Conservation (phyloP, 2,113 vertebrate species). For the Emydocephalus ijimae region DNA sequence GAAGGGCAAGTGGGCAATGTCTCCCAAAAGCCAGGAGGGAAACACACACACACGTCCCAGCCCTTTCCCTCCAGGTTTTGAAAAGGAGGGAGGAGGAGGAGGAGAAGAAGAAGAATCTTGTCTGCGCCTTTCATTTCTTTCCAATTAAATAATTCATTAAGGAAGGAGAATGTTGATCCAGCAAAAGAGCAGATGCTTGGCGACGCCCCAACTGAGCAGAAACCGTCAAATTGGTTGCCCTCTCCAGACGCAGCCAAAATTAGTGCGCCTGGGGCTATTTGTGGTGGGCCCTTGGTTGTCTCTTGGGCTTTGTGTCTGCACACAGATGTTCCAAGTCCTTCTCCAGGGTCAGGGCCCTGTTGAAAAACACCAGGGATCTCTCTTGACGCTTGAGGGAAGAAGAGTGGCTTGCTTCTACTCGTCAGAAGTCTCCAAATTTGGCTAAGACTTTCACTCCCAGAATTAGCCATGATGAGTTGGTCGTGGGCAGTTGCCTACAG, state of each 20-base stretch:
- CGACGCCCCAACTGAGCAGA: slow-evolving; percentile 15
- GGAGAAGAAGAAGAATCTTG: background rate
- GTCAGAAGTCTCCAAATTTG: too few species aligned
- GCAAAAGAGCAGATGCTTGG: slow-evolving; percentile 9
- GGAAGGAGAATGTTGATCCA: slow-evolving; percentile 42
- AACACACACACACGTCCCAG: too few species aligned
- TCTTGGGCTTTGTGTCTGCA: background rate
- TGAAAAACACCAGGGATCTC: slow-evolving; percentile 11
- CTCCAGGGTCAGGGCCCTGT: slow-evolving; percentile 14
- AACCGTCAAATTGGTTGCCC: background rate
- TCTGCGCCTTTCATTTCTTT: background rate
- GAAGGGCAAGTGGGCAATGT: background rate
- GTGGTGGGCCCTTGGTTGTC: background rate
- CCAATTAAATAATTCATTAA: slow-evolving; percentile 34
- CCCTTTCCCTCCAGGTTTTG: background rate
- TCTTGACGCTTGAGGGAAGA: slow-evolving; percentile 30
- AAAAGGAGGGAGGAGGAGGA: background rate
- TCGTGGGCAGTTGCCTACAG: too few species aligned
- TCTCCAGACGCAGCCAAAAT: slow-evolving; percentile 8
- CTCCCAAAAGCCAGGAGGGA: rapidly evolving
- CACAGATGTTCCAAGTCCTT: slow-evolving; percentile 2
- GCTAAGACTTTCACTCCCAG: too few species aligned
- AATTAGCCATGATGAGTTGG: too few species aligned
- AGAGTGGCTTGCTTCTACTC: background rate
- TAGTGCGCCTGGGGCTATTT: slow-evolving; percentile 15